Evolutionary conservation across 2,888 invertebrate genomes (phyloP).

Genomic region (Lycocerus yunnanus): DNA sequence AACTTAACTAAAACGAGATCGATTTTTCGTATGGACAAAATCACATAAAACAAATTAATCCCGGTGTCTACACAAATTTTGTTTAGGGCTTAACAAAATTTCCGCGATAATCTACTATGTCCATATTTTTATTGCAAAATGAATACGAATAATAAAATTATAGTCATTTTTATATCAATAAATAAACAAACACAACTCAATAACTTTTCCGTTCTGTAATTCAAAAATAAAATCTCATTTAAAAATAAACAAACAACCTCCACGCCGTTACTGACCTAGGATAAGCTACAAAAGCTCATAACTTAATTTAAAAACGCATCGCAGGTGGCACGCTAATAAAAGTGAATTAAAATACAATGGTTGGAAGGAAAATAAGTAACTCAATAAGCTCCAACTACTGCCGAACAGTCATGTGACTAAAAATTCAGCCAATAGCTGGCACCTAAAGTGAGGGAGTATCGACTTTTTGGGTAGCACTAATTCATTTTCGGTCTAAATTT

Average conservation of each 20-base stretch:
- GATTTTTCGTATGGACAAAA: slow-evolving; percentile 12
- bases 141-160: slow-evolving; percentile 21
- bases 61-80: slow-evolving; percentile 26
- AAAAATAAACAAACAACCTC: slow-evolving; percentile 7
- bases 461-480: slow-evolving; percentile 39
- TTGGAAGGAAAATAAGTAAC: slow-evolving; percentile 40
- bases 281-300: slow-evolving; percentile 44
- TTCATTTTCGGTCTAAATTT: slow-evolving; percentile 28
- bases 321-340: slow-evolving; percentile 37
- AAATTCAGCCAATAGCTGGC: slow-evolving; percentile 37
- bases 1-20: slow-evolving; percentile 7
- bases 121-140: slow-evolving; percentile 29
- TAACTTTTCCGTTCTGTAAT: neutral
- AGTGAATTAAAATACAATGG: slow-evolving; percentile 34
- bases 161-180: slow-evolving; percentile 14
- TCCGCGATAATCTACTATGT: slow-evolving; percentile 27
- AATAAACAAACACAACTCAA: slow-evolving; percentile 3
- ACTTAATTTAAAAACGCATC: slow-evolving; percentile 45
- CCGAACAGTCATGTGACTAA: slow-evolving; percentile 36
- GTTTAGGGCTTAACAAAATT: slow-evolving; percentile 27
- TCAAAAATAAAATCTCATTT: neutral
- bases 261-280: slow-evolving; percentile 39
- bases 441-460: slow-evolving; percentile 36
- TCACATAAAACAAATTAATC: slow-evolving; percentile 29
- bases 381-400: slow-evolving; percentile 33